phyloP scores from a whole-genome alignment of 2,113 vertebrate species.

The Nycticryphes semicollaris region DNA sequence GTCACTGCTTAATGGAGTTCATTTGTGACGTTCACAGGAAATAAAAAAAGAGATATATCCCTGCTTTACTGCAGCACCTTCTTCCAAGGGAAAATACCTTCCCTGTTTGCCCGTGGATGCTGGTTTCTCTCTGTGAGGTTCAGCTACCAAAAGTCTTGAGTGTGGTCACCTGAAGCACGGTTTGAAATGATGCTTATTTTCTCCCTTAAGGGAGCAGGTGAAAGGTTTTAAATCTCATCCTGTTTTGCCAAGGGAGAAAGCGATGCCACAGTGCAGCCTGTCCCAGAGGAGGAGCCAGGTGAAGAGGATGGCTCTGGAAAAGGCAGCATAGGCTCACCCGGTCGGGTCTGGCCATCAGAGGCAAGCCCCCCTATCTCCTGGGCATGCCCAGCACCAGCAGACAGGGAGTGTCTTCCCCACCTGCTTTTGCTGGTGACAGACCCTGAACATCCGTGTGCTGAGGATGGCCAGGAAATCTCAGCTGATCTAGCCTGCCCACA shows the following conservation, averaged over 20 bases:
- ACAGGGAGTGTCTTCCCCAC: neutral
- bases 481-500: neutral
- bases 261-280: neutral
- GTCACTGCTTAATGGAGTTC: constrained; percentile 36
- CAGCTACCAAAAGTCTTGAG: neutral
- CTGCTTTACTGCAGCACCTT: neutral
- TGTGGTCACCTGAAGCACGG: neutral
- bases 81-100: neutral
- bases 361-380: neutral
- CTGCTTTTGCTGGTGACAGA: neutral
- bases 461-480: neutral
- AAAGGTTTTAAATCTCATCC: neutral
- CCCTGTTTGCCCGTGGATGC: neutral
- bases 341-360: neutral
- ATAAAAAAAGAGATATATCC: neutral
- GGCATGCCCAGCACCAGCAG: neutral
- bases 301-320: neutral
- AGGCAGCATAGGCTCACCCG: neutral
- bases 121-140: neutral
- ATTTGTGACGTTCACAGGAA: neutral
- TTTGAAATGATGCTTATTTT: neutral
- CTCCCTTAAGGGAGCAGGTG: neutral
- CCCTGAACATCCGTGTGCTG: neutral
- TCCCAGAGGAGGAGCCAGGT: rapidly evolving
- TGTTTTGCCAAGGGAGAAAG: neutral